Evolutionary conservation across 2,797 vertebrate species (phyloP), one percentile per base, ranked within the genome.

Genomic region (Poecilia picta): DNA sequence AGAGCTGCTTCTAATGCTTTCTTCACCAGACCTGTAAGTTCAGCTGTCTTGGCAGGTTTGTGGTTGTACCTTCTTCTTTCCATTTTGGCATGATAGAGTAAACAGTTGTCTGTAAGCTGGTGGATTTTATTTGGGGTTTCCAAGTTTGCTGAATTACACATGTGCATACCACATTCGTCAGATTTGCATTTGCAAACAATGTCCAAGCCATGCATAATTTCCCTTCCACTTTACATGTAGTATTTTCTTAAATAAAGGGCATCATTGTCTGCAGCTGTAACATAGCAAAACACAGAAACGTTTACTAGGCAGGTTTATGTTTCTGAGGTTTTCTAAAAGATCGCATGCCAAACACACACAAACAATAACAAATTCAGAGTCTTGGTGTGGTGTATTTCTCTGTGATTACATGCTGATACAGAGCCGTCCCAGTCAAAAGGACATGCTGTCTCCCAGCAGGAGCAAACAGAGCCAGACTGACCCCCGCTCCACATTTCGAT

Each of bases 401-500:
- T 71, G 78, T 81, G 81, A 46, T 43, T 49, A 7, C 46, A 53
- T 83, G 86, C 79, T 89, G 83, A 92, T 87, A 59, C 77, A 72
- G 74, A 78, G 77, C 83, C 83, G 91, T 77, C 46, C n/a, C 45
- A 83, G 83, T 83, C 71, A 88, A 47, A 25, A 92, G 81, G 89
- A 90, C 79, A 79, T 2, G 47, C 76, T 85, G 55, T 49, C 78
- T 89, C 86, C 76, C 81, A 80, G 81, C 53, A 75, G 81, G 83
- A 90, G 82, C 79, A 73, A 80, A 76, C 78, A 62, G 75, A 82
- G 81, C 79, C 79, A 3, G 8, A 74, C 51, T 87, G 86, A 93
- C 87, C 90, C 64, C 79, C 62, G 55, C 70, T 74, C 85, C 70
- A 72, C 82, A 93, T 91, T 90, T 86, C 90, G 75, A 79, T 74